Evolutionary conservation across 2,888 invertebrate species (phyloP), one percentile per base, ranked within the genome.

Genomic region (Nowickia ferox): DNA sequence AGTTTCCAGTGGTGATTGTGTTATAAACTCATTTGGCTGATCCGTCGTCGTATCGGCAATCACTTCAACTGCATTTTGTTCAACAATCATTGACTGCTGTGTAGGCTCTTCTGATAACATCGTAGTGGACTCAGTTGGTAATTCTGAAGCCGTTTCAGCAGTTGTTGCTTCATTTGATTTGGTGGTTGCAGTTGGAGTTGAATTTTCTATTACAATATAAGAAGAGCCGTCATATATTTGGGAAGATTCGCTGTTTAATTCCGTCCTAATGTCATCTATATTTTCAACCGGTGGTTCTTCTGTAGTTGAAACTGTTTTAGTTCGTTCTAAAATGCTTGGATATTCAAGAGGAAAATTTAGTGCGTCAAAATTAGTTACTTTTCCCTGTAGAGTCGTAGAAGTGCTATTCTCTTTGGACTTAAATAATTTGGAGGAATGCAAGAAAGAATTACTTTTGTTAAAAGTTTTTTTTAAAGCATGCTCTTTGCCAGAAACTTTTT

Each of bases 281-380:
- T 42, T 22, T 22, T 17, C 40, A 19, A 44, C 17, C 30, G 22
- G 57, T 22, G 48, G 10, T 22, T 51, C 63, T 38, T 53, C 19
- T 4, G 65, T 55, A 9, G 11, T 15, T 42, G 57, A 5, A 4
- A 30, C 9, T 22, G 15, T 17, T 1, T 42, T 63, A 15, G 61
- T 19, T 9, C 15, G 13, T 48, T 48, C 11, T 19, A 55, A 17
- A 22, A 9, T 30, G 2, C 46, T 46, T 46, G 46, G 13, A 15
- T 15, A 46, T 46, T 46, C 46, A 46, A 46, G 1, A 46, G 46
- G 5, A 22, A 57, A 30, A 17, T 38, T 46, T 15, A 51, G 9
- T 13, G 9, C 6, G 1, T 65, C 17, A 53, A 65, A 66, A 46
- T 77, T 57, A 15, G 66, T 46, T 5, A 13, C 76, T 19, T 19